Base-by-base conservation (phyloP, 2,797 vertebrate genomes). In the Bufotes viridis region DNA sequence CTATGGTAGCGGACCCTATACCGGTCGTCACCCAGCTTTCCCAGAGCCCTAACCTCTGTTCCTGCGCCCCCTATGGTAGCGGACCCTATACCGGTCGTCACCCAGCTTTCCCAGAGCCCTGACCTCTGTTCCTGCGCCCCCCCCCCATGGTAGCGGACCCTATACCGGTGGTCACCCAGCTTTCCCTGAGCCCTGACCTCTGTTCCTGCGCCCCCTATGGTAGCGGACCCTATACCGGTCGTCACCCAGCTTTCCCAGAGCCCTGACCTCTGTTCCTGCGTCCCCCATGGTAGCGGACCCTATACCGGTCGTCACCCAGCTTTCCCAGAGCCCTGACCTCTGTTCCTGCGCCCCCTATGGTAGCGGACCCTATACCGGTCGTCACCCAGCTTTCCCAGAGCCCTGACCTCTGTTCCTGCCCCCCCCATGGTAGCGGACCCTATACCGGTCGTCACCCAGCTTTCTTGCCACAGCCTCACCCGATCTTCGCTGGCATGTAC, bases 401-500 rank as follows among this genome's bases (percentile, higher is more conserved):
- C 34, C 34, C 34, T 42, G 34, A 42, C 34, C 34, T 5, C 34
- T 4, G 2, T 2, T 29, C 2, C 29, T 29, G 29, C 58, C 1
- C 17, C 55, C 55, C 55, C 1, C 2, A 14, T 57, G 55, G 6
- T 11, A 57, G 4, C 18, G 7, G 60, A 61, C 18, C 6, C 17
- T 7, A 61, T 18, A 65, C n/a, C 12, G 22, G n/a, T 65, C 24
- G 63, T 65, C n/a, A 65, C 2, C 9, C 63, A 65, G 22, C 22
- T 70, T 14, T 53, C 20, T 10, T 17, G 55, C 26, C 60, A 34
- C 1, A 9, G 88, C 91, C 83, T 0, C 91, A 96, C 96, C 98
- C 98, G 34, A 99, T 98, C 93, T 99, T 99, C 91, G 98, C 98
- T 5, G 97, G 98, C 98, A 99, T 99, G 91, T 99, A 99, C 29